Evolutionary conservation across 2,888 invertebrate species (phyloP).

Genomic region (Nomada lathburiana): DNA sequence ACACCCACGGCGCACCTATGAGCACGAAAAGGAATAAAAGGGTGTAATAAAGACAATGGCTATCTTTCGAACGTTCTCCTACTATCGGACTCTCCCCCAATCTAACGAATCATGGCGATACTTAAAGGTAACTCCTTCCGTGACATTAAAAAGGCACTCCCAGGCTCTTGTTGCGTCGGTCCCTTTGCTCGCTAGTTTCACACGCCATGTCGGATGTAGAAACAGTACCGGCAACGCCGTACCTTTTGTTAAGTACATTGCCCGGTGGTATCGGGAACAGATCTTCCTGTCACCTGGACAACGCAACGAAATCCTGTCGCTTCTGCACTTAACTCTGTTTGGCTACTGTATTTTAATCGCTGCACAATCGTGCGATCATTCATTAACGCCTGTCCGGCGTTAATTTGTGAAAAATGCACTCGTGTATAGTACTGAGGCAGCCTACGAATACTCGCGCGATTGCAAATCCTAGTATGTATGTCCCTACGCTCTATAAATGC

Average conservation of each 20-base stretch:
- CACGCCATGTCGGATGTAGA: slow-evolving; percentile 70
- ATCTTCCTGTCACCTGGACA: slow-evolving; percentile 31
- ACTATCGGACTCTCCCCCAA: slow-evolving; percentile 65
- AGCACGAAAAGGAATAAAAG: not conserved
- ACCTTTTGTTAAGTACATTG: slow-evolving; percentile 31
- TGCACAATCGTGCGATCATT: no score
- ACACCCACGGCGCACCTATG: not conserved
- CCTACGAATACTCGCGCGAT: no score
- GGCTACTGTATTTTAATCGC: no score
- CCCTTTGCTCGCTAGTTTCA: slow-evolving; percentile 68
- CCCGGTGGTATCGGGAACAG: slow-evolving; percentile 19
- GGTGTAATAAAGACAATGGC: slow-evolving; percentile 44
- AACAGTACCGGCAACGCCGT: slow-evolving; percentile 53
- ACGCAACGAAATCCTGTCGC: no score
- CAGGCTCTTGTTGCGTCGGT: slow-evolving; percentile 68
- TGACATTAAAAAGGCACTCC: slow-evolving; percentile 79
- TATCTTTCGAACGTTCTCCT: slow-evolving; percentile 46
- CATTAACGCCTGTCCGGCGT: no score
- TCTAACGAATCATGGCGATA: slow-evolving; percentile 67
- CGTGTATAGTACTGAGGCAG: no score
- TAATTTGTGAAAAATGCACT: no score
- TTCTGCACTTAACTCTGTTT: no score
- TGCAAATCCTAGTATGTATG: no score
- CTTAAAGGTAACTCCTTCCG: slow-evolving; percentile 76
- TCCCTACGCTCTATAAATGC: no score